Conservation (phyloP, 2,113 vertebrate genomes). For the human (Homo sapiens) region GRCh38 chr22:44549001-44549500, state of each 20-base stretch:
- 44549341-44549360: not conserved
- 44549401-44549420: not conserved
- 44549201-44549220: not conserved
- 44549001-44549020: too few relatives aligned
- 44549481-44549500: not conserved
- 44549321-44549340: accelerated
- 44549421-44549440: not conserved
- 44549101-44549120: not conserved
- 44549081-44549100: too few relatives aligned
- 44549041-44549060: not conserved
- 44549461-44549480: not conserved
- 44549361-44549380: not conserved
- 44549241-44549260: accelerated
- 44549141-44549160: not conserved
- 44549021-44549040: not conserved
- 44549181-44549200: too few relatives aligned
- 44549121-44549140: accelerated
- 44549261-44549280: too few relatives aligned
- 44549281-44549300: not conserved
- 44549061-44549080: not conserved
- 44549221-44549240: accelerated
- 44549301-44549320: not conserved
- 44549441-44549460: not conserved
- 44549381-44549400: not conserved
- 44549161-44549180: not conserved